Base-by-base conservation (phyloP, 2,797 vertebrate species). In the Hybognathus amarus region DNA sequence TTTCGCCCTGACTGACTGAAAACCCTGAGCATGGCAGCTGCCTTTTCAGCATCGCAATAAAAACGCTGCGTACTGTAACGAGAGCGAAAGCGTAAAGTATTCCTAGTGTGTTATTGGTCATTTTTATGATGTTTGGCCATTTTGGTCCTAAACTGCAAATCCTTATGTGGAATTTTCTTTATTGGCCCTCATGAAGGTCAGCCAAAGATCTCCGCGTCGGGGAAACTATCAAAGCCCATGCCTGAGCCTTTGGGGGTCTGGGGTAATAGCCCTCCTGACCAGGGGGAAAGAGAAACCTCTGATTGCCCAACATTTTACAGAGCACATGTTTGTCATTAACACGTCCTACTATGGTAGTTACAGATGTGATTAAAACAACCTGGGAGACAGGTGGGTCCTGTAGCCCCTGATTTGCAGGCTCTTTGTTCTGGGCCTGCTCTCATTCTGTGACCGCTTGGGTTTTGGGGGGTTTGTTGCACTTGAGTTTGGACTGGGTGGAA, bases 1-100 rank as follows among this genome's bases (percentile, higher is more conserved):
- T 88, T 90, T 86, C 79, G 82, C 77, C 89, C 79, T 85, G 87
- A 86, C 83, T 92, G 91, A 90, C 90, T 91, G 91, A 92, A 83
- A 85, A 79, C 70, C 83, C 85, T 77, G 80, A 85, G 83, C 79
- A 69, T 63, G 22, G 45, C 80, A 75, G 79, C 80, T 67, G 66
- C 82, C 77, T 83, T 83, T 61, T 69, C 54, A 1, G 38, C 74
- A 47, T 69, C 5, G 22, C 75, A 69, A 27, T 77, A 78, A 88
- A 83, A 77, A 64, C 70, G 40, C 22, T 56, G 38, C 15, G 40
- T 75, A 80, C 79, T 74, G 61, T 85, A 85, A 84, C 82, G 13
- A 76, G 82, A 84, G 40, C 4, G 40, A 30, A 84, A 64, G 64
- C 80, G 33, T 77, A 68, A 77, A 77, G 30, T 61, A 63, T 63